Evolutionary conservation across 1,140 invertebrate species (phyloP).

Genomic region (Lordiphosa stackelbergi): DNA sequence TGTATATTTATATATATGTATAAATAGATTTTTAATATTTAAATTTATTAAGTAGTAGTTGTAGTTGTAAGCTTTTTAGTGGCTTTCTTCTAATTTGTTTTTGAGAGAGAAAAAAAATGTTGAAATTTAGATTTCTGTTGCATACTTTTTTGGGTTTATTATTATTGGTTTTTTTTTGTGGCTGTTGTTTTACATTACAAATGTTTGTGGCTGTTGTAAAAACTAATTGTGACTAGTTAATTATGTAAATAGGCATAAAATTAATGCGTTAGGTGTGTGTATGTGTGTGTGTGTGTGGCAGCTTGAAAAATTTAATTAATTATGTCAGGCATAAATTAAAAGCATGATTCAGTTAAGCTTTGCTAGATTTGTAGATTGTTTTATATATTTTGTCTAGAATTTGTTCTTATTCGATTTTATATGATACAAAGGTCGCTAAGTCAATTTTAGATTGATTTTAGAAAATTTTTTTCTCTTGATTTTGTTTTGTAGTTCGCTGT

Average conservation of each 20-base stretch:
- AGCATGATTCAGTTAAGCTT: conserved; percentile 68
- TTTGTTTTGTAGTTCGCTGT: conserved; percentile 29
- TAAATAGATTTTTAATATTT: conserved; percentile 16
- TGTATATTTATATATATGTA: conserved; percentile 17
- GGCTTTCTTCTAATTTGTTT: too few species aligned
- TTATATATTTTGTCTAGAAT: not conserved
- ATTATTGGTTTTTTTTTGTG: conserved; percentile 31
- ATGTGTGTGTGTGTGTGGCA: conserved; percentile 6
- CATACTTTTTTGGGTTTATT: conserved; percentile 42
- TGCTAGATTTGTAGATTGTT: conserved; percentile 29
- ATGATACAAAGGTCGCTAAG: conserved; percentile 50
- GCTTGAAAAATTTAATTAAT: conserved; percentile 22
- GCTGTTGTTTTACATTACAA: conserved; percentile 24
- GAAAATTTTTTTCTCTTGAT: conserved; percentile 25
- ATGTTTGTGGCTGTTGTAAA: conserved; percentile 27
- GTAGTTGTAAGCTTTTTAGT: not conserved
- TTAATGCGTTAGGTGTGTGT: conserved; percentile 11
- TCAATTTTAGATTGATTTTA: conserved; percentile 35
- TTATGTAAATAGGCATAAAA: conserved; percentile 40
- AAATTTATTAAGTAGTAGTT: conserved; percentile 3
- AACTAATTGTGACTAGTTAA: conserved; percentile 64
- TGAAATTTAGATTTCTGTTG: conserved; percentile 35
- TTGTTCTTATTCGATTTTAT: conserved; percentile 34
- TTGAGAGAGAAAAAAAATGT: conserved; percentile 3
- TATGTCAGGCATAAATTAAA: conserved; percentile 71